These are phyloP conservation scores for Trichopria drosophilae DNA, from an alignment of 2,888 invertebrate genomes.

Conservation along the genomic window DNA sequence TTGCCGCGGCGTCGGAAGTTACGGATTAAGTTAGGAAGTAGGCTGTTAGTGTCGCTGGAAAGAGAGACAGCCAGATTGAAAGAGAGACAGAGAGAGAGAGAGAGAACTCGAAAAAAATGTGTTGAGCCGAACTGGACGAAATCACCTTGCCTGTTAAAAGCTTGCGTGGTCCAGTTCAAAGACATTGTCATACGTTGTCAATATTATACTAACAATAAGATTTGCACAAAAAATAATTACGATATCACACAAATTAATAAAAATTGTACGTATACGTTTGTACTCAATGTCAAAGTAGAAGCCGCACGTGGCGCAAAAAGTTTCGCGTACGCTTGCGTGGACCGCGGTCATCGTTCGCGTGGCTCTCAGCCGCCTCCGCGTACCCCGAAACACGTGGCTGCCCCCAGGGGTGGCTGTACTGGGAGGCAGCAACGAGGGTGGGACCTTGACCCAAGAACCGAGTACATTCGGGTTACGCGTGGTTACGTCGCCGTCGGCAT, in stretches of 20 bases:
- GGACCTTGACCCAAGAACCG: slow-evolving; percentile 49
- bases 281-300: too few species aligned
- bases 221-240: too few species aligned
- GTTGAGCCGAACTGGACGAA: too few species aligned
- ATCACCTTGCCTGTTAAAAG: too few species aligned
- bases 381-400: slow-evolving; percentile 27
- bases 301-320: slow-evolving; percentile 14
- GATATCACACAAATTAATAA: too few species aligned
- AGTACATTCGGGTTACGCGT: slow-evolving; percentile 50
- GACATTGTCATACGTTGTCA: too few species aligned
- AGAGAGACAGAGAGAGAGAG: slow-evolving; percentile 39
- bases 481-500: slow-evolving; percentile 37
- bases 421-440: slow-evolving; percentile 43
- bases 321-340: slow-evolving; percentile 14
- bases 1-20: slow-evolving; percentile 59
- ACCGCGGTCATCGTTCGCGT: slow-evolving; percentile 39
- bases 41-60: slow-evolving; percentile 55
- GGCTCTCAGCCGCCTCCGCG: slow-evolving; percentile 5
- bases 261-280: too few species aligned
- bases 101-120: slow-evolving; percentile 28
- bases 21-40: slow-evolving; percentile 60
- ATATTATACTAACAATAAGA: too few species aligned
- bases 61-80: slow-evolving; percentile 36
- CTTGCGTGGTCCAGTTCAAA: too few species aligned
- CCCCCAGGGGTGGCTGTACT: slow-evolving; percentile 36